Evolutionary conservation across 2,797 vertebrate species (phyloP), one percentile per base, ranked within the genome.

Genomic region (Huso huso): DNA sequence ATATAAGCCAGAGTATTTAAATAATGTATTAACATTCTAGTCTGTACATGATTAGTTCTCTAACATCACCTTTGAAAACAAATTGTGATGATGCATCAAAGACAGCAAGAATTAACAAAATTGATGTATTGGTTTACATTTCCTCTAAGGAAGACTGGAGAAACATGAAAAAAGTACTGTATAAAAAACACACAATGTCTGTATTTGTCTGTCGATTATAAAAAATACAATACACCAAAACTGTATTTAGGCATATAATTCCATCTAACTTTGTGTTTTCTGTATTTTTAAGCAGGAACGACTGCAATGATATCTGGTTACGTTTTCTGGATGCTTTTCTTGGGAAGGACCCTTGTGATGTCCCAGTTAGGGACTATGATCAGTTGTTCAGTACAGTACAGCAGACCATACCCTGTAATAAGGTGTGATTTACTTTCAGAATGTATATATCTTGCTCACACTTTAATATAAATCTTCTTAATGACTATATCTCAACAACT

Each of bases 241-340:
- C 18, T 18, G 18, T 18, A 18, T 18, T 18, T 18, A 18, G 18
- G 18, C 18, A 18, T 18, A 18, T 18, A 18, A 18, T 18, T 18
- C 18, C 18, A 18, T 18, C 18, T 18, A 18, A 18, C 18, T 49
- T 37, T 68, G n/a, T 52, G 50, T 62, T 61, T 57, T 73, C 69
- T 68, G 62, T 66, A 59, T 65, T 58, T 18, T 5, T 23, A 61
- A 37, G 37, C 67, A 91, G 88, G 48, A 80, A 76, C 57, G 79
- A 89, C 81, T 91, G 89, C 64, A 81, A 84, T 68, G 74, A 77
- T 62, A 85, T 88, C 72, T 88, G 86, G 84, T 79, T 69, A 48
- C 76, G 77, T 13, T 87, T 86, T 66, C 82, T 83, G 69, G 76
- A 79, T 49, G 77, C 77, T 0, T 78, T 87, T 1, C 12, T 79